These are phyloP conservation scores for Romanogobio albipinnatus DNA, from an alignment of 2,113 vertebrate genomes.

Conservation along the genomic window DNA sequence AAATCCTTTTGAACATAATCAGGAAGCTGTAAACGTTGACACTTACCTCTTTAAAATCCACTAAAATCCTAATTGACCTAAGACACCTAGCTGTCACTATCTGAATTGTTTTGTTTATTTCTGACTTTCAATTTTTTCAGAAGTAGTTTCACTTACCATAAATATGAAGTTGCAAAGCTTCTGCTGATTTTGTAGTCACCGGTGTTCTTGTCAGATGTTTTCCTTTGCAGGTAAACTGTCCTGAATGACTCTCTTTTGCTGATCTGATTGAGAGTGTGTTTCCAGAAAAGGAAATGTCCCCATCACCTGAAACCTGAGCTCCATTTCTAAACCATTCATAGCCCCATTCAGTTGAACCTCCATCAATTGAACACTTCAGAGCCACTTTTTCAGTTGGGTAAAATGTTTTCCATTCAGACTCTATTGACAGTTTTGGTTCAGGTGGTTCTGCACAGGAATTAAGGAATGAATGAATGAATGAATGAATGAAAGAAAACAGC, in stretches of 20 bases:
- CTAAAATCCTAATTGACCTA: neutral
- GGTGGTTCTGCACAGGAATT: neutral
- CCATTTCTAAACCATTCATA: neutral
- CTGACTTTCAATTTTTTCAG: neutral
- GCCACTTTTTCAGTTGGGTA: conserved; percentile 5
- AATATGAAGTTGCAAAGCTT: neutral
- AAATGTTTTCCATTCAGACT: neutral
- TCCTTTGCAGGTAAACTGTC: neutral
- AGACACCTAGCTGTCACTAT: neutral
- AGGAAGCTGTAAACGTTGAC: too few species aligned
- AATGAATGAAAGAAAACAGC: too few species aligned
- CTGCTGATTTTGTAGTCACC: neutral
- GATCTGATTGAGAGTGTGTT: neutral
- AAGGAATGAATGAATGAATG: too few species aligned
- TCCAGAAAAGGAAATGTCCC: neutral
- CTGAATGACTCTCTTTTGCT: neutral
- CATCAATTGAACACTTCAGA: conserved; percentile 5
- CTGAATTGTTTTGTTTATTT: neutral
- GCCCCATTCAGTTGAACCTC: neutral
- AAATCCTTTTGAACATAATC: neutral
- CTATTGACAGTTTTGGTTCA: neutral
- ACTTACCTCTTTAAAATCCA: neutral
- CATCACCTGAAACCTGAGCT: rapidly evolving
- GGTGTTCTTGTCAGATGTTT: neutral
- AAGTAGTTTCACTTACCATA: neutral